Percentiles rank a stretch among this genome's conserved stretches.
Evolutionary conservation across 2,113 vertebrate genomes (phyloP).

Genomic region (Ageneiosus marmoratus): DNA sequence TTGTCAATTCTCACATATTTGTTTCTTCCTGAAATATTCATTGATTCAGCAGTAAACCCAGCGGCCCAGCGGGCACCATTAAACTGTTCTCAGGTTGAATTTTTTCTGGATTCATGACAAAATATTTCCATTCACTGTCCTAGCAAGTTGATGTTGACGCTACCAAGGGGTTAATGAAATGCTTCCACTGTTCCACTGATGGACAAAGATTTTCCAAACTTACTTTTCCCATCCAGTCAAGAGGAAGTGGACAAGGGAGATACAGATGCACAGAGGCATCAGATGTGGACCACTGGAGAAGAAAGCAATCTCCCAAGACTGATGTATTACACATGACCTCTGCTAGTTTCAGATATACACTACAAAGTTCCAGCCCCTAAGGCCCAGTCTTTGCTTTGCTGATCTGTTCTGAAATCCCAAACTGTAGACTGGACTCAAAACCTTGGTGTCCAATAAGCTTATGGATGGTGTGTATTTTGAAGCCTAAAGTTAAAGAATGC

Average conservation of each 20-base stretch:
- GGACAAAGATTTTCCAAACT: slow-evolving; percentile 14
- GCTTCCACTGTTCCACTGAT: background rate
- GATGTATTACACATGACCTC: slow-evolving; percentile 28
- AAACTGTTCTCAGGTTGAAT: slow-evolving; percentile 2
- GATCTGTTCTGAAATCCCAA: background rate
- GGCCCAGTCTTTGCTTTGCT: background rate
- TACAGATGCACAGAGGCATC: background rate
- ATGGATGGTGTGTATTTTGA: background rate
- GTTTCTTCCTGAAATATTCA: slow-evolving; percentile 26
- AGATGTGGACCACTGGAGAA: slow-evolving; percentile 30
- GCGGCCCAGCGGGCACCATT: background rate
- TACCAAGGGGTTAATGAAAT: background rate
- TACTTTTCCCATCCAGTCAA: background rate
- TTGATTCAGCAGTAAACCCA: slow-evolving; percentile 40
- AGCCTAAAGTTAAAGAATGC: background rate
- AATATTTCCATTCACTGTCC: slow-evolving; percentile 6
- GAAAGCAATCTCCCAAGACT: slow-evolving; percentile 40
- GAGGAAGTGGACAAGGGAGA: slow-evolving; percentile 25
- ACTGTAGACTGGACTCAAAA: background rate
- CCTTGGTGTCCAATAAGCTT: slow-evolving; percentile 1
- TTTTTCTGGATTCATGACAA: slow-evolving; percentile 2
- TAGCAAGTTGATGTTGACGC: background rate
- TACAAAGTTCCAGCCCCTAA: background rate
- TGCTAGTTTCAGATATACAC: slow-evolving; percentile 16
- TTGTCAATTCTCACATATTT: slow-evolving; percentile 23